Percentiles rank a stretch among this genome's conserved stretches.
Conservation (phyloP, 2,113 vertebrate genomes). For the Phalacrocorax aristotelis region DNA sequence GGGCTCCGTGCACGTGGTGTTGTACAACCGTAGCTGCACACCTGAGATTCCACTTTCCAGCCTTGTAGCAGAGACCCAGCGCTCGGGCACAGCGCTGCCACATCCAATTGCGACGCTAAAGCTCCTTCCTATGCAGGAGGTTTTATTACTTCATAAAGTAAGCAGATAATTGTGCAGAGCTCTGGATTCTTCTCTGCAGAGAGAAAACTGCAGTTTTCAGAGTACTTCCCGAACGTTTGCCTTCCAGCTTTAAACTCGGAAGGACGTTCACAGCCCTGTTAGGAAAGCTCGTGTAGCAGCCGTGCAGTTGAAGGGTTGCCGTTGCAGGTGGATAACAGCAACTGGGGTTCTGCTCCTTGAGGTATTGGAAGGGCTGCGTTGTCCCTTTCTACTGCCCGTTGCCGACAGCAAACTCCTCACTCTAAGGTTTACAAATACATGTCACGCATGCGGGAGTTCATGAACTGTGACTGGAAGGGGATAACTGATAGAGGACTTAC, state of each 20-base stretch:
- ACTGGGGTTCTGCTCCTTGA: not conserved
- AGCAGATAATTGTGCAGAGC: not conserved
- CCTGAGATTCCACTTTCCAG: too few relatives aligned
- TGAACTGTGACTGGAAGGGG: not conserved
- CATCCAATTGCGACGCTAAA: not conserved
- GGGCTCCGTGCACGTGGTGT: rapidly evolving
- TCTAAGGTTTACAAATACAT: not conserved
- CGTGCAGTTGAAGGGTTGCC: too few relatives aligned
- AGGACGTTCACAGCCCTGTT: not conserved
- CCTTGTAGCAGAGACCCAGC: not conserved
- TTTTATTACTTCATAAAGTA: not conserved
- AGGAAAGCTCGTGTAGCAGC: not conserved
- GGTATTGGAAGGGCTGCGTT: not conserved
- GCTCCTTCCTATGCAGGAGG: not conserved
- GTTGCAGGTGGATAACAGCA: not conserved
- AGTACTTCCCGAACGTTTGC: not conserved
- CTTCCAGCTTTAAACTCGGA: not conserved
- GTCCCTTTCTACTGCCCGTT: not conserved
- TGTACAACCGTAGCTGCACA: too few relatives aligned
- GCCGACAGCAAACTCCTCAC: not conserved
- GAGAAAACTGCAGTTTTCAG: not conserved
- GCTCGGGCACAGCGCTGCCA: not conserved
- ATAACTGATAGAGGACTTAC: not conserved
- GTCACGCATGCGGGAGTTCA: not conserved
- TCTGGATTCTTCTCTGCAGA: not conserved